A percentile compares a stretch with the other conserved stretches of the same genome.
Evolutionary conservation across 2,797 vertebrate genomes (phyloP).

Genomic region (Clarias pachynema): DNA sequence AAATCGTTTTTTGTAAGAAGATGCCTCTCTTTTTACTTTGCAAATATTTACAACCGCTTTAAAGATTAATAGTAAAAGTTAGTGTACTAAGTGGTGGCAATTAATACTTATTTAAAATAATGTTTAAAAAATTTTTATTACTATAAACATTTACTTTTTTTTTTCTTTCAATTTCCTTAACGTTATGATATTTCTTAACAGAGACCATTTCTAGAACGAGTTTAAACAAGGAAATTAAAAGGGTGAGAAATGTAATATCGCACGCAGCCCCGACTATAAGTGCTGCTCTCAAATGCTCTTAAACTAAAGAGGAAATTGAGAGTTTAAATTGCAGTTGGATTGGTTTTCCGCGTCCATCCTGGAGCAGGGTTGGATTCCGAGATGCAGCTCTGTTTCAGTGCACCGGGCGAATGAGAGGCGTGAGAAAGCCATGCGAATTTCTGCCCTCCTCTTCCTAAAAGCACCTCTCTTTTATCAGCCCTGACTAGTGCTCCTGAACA

Average conservation of each 20-base stretch:
- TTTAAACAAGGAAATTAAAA: background rate
- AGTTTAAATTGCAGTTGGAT: slow-evolving; percentile 50
- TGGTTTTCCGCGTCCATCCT: slow-evolving; percentile 50
- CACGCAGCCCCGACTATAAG: slow-evolving; percentile 33
- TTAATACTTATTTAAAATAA: background rate
- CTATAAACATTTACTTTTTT: background rate
- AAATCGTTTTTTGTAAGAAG: background rate
- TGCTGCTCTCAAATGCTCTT: slow-evolving; percentile 45
- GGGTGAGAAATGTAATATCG: slow-evolving; percentile 27
- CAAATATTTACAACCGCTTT: background rate
- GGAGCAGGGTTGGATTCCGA: slow-evolving; percentile 50
- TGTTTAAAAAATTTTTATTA: background rate
- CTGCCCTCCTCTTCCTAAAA: slow-evolving; percentile 50
- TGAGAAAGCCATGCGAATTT: slow-evolving; percentile 55
- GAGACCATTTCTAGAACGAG: background rate
- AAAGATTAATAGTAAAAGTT: background rate
- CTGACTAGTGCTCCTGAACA: slow-evolving; percentile 35
- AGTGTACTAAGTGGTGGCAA: no score
- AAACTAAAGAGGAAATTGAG: slow-evolving; percentile 53
- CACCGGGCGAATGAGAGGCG: slow-evolving; percentile 48
- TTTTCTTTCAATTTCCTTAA: background rate
- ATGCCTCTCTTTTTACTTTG: background rate
- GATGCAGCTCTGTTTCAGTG: slow-evolving; percentile 49
- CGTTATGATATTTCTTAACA: background rate
- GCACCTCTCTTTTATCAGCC: slow-evolving; percentile 51